Percentiles rank a stretch among this genome's conserved stretches.
These are phyloP conservation scores for Notoglanidium macrostoma DNA, from an alignment of 2,797 vertebrate species.

Conservation along the genomic window DNA sequence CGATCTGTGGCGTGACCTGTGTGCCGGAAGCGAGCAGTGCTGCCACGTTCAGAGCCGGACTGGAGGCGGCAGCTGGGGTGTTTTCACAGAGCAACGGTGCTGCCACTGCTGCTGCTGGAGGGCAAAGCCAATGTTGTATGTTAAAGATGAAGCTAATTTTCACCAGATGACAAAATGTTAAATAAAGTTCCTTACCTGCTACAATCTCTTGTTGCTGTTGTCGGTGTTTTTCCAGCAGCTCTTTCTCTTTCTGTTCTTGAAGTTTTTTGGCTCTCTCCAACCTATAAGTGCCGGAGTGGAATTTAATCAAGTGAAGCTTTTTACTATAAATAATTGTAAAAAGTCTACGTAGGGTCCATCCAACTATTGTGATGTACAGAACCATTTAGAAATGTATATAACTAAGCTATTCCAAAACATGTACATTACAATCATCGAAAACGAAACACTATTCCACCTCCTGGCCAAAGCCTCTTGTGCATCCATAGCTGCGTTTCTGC, in stretches of 20 bases:
- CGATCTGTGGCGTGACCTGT: conserved; percentile 97
- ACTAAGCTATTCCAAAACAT: background rate
- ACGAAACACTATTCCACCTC: conserved; percentile 73
- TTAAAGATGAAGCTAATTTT: background rate
- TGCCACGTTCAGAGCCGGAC: conserved; percentile 90
- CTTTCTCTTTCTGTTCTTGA: conserved; percentile 97
- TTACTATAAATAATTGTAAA: background rate
- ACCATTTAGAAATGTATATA: background rate
- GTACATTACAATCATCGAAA: background rate
- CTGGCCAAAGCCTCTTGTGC: conserved; percentile 96
- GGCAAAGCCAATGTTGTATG: background rate
- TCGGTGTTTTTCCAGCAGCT: conserved; percentile 88
- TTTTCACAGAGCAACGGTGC: conserved; percentile 64
- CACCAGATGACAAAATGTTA: background rate
- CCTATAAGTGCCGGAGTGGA: conserved; percentile 63
- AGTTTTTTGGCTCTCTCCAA: conserved; percentile 97
- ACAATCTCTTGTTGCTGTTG: conserved; percentile 83
- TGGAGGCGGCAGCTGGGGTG: conserved; percentile 73
- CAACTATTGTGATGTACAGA: background rate
- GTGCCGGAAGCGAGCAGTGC: conserved; percentile 95
- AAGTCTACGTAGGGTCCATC: background rate
- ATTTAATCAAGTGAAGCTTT: background rate
- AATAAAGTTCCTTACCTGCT: conserved; percentile 75
- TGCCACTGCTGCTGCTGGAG: conserved; percentile 45
- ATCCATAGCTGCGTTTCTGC: conserved; percentile 97